Conservation (phyloP, 2,888 invertebrate species). For the Melinaea marsaeus region DNA sequence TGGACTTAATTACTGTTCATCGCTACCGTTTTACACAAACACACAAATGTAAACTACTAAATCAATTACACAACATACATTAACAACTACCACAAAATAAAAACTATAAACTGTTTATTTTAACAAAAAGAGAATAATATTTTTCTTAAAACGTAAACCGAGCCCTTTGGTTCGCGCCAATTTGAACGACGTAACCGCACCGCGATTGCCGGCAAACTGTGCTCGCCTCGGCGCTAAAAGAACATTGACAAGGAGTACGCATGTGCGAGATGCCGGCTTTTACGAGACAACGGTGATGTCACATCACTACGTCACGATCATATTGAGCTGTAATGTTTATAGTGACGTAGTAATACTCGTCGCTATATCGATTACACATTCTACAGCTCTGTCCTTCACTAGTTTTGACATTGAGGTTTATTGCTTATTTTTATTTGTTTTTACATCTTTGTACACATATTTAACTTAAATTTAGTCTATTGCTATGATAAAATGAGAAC, state of each 20-base stretch:
- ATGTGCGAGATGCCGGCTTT: slow-evolving; percentile 65
- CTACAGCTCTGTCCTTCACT: neutral
- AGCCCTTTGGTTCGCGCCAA: slow-evolving; percentile 17
- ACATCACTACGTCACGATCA: slow-evolving; percentile 35
- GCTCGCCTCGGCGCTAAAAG: slow-evolving; percentile 25
- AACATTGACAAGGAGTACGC: slow-evolving; percentile 58
- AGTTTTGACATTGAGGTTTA: neutral
- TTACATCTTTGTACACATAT: too few relatives aligned
- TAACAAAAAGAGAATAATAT: slow-evolving; percentile 13
- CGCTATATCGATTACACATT: neutral
- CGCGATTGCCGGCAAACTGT: slow-evolving; percentile 8
- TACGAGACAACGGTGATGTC: slow-evolving; percentile 48
- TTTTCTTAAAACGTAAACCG: slow-evolving; percentile 1
- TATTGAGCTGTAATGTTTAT: slow-evolving; percentile 9
- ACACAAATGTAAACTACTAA: slow-evolving; percentile 9
- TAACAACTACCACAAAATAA: neutral
- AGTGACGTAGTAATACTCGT: slow-evolving; percentile 5
- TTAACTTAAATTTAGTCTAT: too few relatives aligned
- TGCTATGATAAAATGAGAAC: too few relatives aligned
- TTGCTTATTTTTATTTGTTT: too few relatives aligned
- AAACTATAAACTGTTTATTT: neutral
- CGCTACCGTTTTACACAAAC: slow-evolving; percentile 44
- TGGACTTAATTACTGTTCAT: slow-evolving; percentile 44
- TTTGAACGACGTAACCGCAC: slow-evolving; percentile 46
- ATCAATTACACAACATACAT: neutral